Conservation (phyloP, 2,113 vertebrate genomes). For the Chroicocephalus ridibundus region DNA sequence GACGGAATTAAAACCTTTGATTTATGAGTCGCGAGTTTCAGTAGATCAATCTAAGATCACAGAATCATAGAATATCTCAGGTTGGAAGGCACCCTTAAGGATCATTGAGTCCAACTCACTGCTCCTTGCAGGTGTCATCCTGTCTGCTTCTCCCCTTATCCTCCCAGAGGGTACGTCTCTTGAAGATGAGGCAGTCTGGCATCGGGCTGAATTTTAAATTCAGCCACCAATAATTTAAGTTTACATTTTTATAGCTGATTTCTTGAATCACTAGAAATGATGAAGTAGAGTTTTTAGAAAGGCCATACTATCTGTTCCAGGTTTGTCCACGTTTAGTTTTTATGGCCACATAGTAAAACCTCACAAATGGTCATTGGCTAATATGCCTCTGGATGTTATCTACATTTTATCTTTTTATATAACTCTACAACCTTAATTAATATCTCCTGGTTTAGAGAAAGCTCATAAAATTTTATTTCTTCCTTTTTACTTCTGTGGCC, state of each 20-base stretch:
- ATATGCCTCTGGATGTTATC: not conserved
- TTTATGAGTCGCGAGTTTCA: not conserved
- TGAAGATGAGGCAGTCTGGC: not conserved
- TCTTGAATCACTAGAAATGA: not conserved
- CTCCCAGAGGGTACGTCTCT: not conserved
- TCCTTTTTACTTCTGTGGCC: not conserved
- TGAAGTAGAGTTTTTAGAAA: not conserved
- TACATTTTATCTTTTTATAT: not conserved
- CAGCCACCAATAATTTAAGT: not conserved
- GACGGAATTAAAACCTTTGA: not conserved
- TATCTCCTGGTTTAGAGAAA: not conserved
- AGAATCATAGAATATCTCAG: not conserved
- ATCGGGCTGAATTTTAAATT: not conserved
- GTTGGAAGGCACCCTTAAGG: not conserved
- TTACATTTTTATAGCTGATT: not conserved
- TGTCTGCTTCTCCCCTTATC: not conserved
- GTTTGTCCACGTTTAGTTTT: not conserved
- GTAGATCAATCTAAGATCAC: not conserved
- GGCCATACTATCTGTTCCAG: rapidly evolving
- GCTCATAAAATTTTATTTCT: not conserved
- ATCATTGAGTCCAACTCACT: not conserved
- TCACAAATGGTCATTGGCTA: not conserved
- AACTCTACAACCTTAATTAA: not conserved
- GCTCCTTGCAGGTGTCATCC: not conserved
- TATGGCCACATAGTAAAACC: not conserved